Percentiles rank a stretch among this genome's conserved stretches.
These are phyloP conservation scores for Sinopyrophorus schimmeli DNA, from an alignment of 2,888 invertebrate species.

Conservation along the genomic window DNA sequence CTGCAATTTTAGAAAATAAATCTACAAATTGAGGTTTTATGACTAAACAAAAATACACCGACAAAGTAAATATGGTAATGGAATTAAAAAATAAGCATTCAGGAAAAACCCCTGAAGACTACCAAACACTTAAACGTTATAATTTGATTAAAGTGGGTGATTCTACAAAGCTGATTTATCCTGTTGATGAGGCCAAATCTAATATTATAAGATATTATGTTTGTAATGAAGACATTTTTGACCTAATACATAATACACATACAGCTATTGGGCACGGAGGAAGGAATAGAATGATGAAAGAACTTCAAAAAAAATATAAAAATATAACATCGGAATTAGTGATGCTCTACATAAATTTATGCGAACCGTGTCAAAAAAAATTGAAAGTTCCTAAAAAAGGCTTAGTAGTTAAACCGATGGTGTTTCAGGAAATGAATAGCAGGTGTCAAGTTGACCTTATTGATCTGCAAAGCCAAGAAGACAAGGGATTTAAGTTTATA, in stretches of 20 bases:
- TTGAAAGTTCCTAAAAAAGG: slow-evolving; percentile 6
- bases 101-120: too few relatives aligned
- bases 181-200: too few relatives aligned
- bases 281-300: slow-evolving; percentile 36
- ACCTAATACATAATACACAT: slow-evolving; percentile 39
- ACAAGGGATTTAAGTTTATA: slow-evolving; percentile 45
- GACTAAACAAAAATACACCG: too few relatives aligned
- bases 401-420: slow-evolving; percentile 13
- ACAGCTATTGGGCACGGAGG: slow-evolving; percentile 43
- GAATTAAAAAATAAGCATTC: too few relatives aligned
- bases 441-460: slow-evolving; percentile 16
- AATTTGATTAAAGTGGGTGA: too few relatives aligned
- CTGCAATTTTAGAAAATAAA: too few relatives aligned
- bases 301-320: slow-evolving; percentile 4
- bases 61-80: too few relatives aligned
- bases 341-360: not conserved
- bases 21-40: too few relatives aligned
- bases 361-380: slow-evolving; percentile 17
- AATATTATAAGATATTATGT: slow-evolving; percentile 31
- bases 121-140: too few relatives aligned
- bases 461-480: slow-evolving; percentile 24
- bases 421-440: slow-evolving; percentile 3
- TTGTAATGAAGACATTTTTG: slow-evolving; percentile 35
- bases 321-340: slow-evolving; percentile 4
- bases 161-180: too few relatives aligned